phyloP scores from a whole-genome alignment of 1,140 invertebrate species.

The Drosophila nebulosa region DNA sequence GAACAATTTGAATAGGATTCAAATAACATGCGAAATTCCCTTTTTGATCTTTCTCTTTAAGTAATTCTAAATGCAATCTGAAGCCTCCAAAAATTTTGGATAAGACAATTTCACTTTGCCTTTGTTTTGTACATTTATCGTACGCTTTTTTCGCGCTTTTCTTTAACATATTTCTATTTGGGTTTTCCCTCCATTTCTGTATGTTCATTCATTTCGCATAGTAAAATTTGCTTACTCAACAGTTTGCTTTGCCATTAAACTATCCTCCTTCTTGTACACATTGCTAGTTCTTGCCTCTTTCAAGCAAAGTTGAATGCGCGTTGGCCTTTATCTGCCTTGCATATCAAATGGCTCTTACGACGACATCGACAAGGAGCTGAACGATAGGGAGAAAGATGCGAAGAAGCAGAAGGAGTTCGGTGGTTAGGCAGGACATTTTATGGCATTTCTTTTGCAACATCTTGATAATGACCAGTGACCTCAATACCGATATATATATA shows the following conservation, averaged over 20 bases:
- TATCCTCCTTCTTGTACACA: slow-evolving; percentile 3
- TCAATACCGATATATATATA: slow-evolving; percentile 37
- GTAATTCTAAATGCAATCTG: no score
- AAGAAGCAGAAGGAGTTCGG: slow-evolving; percentile 1
- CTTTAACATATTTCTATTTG: not conserved
- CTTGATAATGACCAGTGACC: slow-evolving; percentile 78
- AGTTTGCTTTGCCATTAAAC: slow-evolving; percentile 50
- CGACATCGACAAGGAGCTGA: slow-evolving; percentile 22
- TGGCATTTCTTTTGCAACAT: slow-evolving; percentile 71
- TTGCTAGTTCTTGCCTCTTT: slow-evolving; percentile 16
- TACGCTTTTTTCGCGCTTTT: not conserved
- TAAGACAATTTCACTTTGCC: no score
- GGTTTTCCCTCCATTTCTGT: not conserved
- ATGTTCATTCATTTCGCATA: not conserved
- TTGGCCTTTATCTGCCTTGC: slow-evolving; percentile 74
- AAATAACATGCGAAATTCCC: no score
- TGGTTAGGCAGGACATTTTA: slow-evolving; percentile 43
- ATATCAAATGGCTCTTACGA: slow-evolving; percentile 57
- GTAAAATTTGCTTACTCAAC: slow-evolving; percentile 44
- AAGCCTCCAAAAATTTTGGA: no score
- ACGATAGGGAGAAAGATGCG: slow-evolving; percentile 19
- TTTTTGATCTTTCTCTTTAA: no score
- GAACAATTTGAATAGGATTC: no score
- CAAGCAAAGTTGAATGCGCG: slow-evolving; percentile 59
- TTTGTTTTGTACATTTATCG: no score